Conservation (phyloP, 2,113 vertebrate genomes). For the Mystacornis crossleyi region DNA sequence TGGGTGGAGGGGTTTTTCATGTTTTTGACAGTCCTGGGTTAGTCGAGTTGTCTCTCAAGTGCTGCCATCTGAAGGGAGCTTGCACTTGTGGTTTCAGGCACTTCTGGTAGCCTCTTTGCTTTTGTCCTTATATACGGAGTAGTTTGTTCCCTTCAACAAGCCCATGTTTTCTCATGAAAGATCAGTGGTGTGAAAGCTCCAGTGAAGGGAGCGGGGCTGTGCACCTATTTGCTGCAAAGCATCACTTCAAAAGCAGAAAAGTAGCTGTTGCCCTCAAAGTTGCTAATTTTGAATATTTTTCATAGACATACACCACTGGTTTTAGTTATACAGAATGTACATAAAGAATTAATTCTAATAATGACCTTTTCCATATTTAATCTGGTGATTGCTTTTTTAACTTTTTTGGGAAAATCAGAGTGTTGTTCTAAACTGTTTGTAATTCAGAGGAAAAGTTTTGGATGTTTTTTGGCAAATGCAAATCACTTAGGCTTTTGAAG, state of each 20-base stretch:
- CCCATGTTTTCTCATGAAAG: neutral
- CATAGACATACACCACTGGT: neutral
- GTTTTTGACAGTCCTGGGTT: neutral
- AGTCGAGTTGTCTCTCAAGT: neutral
- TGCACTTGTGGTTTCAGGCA: neutral
- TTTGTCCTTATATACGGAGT: neutral
- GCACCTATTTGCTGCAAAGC: neutral
- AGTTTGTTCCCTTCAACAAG: neutral
- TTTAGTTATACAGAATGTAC: neutral
- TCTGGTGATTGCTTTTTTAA: neutral
- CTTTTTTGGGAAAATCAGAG: neutral
- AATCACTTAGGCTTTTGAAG: neutral
- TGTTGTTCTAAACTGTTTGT: neutral
- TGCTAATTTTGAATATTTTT: neutral
- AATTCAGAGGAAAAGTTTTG: neutral
- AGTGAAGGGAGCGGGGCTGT: neutral
- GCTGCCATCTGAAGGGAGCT: neutral
- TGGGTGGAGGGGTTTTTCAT: neutral
- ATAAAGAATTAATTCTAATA: neutral
- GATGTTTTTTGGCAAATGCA: neutral
- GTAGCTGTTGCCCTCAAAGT: neutral
- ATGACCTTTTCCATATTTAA: neutral
- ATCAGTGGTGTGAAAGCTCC: fast-evolving
- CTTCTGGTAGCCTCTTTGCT: neutral
- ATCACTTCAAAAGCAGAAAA: neutral